These are phyloP conservation scores for Salvelinus fontinalis DNA, from an alignment of 2,113 vertebrate genomes.

Conservation along the genomic window DNA sequence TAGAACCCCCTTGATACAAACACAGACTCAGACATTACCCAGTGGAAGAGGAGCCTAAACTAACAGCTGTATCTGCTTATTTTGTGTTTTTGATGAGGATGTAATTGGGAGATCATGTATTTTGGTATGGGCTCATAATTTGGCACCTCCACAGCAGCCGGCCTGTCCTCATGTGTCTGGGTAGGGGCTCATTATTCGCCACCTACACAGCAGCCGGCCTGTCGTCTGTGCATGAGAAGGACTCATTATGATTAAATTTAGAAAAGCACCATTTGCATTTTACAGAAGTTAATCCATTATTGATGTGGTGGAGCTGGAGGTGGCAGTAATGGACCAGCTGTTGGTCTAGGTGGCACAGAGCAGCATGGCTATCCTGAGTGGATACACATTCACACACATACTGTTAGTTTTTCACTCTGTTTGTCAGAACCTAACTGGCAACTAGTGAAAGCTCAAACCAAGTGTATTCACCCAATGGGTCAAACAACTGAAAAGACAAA, in stretches of 20 bases:
- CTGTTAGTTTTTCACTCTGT: too few relatives aligned
- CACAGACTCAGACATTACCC: background rate
- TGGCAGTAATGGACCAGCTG: slow-evolving; percentile 10
- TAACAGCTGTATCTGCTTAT: background rate
- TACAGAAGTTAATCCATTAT: slow-evolving; percentile 43
- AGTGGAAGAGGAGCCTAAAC: background rate
- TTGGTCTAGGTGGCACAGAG: slow-evolving; percentile 33
- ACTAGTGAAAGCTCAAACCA: too few relatives aligned
- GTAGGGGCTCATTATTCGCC: background rate
- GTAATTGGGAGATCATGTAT: slow-evolving; percentile 43
- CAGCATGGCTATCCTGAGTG: slow-evolving; percentile 8
- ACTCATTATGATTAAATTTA: slow-evolving; percentile 35
- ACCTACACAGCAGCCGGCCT: background rate
- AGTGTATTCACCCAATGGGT: too few relatives aligned
- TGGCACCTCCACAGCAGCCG: too few relatives aligned
- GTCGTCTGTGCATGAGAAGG: slow-evolving; percentile 24
- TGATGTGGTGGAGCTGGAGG: slow-evolving; percentile 42
- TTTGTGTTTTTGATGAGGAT: background rate
- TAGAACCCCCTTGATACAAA: background rate
- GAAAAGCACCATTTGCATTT: slow-evolving; percentile 37
- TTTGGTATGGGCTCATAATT: too few relatives aligned
- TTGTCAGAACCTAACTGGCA: too few relatives aligned
- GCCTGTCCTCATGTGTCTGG: too few relatives aligned
- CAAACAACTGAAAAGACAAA: too few relatives aligned
- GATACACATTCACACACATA: slow-evolving; percentile 22